Conservation (phyloP, 53 echinoderm and acorn worm genomes). For the Arbacia lixula region DNA sequence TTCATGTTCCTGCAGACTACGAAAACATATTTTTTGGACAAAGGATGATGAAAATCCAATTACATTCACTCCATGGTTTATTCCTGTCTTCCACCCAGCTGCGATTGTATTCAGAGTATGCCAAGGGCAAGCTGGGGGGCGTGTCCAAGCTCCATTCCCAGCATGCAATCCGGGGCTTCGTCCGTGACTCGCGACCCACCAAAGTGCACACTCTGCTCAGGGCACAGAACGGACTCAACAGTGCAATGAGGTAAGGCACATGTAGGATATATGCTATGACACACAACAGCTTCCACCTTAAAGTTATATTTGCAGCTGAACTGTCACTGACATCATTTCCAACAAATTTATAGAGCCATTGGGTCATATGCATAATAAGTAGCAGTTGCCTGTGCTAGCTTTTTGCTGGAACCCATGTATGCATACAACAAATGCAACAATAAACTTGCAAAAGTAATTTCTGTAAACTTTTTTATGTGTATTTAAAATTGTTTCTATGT, state of each 20-base stretch:
- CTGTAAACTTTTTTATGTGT: too few species aligned
- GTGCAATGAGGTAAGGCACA: constrained; percentile 83
- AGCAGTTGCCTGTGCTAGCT: too few species aligned
- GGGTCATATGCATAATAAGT: too few species aligned
- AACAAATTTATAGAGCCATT: not conserved
- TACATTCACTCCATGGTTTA: not conserved
- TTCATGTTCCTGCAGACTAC: too few species aligned
- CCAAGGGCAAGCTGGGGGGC: constrained; percentile 85
- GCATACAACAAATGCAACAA: too few species aligned
- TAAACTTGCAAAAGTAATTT: too few species aligned
- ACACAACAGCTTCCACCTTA: not conserved
- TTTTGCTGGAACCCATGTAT: too few species aligned
- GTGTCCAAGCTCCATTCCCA: constrained; percentile 64
- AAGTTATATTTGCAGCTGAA: not conserved
- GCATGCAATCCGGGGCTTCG: constrained; percentile 62
- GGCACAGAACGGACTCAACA: constrained; percentile 78
- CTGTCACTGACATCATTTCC: not conserved
- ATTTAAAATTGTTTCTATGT: too few species aligned
- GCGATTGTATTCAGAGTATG: constrained; percentile 74
- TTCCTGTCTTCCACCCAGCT: constrained; percentile 55
- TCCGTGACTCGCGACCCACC: constrained; percentile 57
- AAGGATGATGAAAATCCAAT: too few species aligned
- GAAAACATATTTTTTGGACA: too few species aligned
- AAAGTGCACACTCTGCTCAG: constrained; percentile 76
- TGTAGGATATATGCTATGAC: too few species aligned